Conservation (phyloP, 1,140 invertebrate species). For the Drosophila nasuta region DNA sequence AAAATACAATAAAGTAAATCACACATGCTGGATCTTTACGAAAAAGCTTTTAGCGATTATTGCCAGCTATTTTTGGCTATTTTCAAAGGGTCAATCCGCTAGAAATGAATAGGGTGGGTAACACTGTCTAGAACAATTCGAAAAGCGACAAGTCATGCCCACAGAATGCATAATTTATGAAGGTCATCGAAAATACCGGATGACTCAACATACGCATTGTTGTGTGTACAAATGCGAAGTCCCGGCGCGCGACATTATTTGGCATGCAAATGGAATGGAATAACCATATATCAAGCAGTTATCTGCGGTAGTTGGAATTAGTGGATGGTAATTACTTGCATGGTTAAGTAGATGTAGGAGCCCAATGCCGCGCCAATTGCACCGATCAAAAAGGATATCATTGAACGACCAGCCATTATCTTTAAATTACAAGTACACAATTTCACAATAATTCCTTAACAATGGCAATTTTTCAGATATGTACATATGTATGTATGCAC, state of each 20-base stretch:
- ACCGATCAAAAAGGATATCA: conserved; percentile 73
- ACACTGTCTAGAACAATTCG: not conserved
- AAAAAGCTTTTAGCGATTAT: no score
- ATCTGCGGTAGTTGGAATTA: conserved; percentile 3
- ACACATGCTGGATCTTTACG: no score
- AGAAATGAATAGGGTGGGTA: no score
- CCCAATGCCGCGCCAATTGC: conserved; percentile 76
- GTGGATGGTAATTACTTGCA: conserved; percentile 71
- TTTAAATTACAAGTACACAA: conserved; percentile 29
- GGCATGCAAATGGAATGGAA: conserved; percentile 58
- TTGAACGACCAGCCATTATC: conserved; percentile 63
- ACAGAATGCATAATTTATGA: conserved; percentile 38
- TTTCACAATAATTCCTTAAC: conserved; percentile 59
- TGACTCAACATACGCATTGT: conserved; percentile 29
- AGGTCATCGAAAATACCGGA: conserved; percentile 44
- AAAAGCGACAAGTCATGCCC: conserved; percentile 4
- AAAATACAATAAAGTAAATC: no score
- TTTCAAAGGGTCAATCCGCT: no score
- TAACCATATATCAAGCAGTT: conserved; percentile 5
- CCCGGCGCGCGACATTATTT: conserved; percentile 24
- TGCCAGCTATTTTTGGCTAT: no score
- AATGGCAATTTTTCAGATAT: conserved; percentile 1
- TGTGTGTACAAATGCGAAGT: not conserved
- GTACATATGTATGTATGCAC: not conserved
- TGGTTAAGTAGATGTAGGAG: conserved; percentile 75